These are phyloP conservation scores for Petrolisthes manimaculis DNA, from an alignment of 2,888 invertebrate genomes.

Conservation along the genomic window DNA sequence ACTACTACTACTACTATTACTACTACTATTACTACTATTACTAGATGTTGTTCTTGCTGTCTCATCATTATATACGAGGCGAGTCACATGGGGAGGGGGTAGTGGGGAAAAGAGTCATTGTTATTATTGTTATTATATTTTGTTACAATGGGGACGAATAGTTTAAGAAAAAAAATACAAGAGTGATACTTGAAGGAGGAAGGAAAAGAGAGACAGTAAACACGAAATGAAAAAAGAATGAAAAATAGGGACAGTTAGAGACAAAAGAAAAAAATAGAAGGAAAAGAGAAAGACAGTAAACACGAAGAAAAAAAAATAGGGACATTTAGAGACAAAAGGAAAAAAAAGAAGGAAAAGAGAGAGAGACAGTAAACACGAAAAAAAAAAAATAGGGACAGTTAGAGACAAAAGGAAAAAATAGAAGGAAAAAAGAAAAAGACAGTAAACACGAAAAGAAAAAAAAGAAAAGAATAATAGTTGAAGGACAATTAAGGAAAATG, in stretches of 20 bases:
- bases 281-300: too few relatives aligned
- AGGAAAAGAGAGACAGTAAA: not conserved
- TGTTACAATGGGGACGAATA: too few relatives aligned
- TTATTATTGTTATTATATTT: too few relatives aligned
- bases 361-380: not conserved
- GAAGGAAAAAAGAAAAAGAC: not conserved
- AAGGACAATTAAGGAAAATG: too few relatives aligned
- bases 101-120: too few relatives aligned
- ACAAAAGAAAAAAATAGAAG: too few relatives aligned
- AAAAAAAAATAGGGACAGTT: not conserved
- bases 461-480: not conserved
- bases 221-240: not conserved
- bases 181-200: not conserved
- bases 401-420: not conserved
- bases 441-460: not conserved
- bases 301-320: too few relatives aligned
- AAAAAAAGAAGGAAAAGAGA: not conserved
- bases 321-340: too few relatives aligned
- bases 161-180: not conserved
- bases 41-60: not conserved
- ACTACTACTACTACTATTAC: conserved; percentile 2
- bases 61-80: too few relatives aligned
- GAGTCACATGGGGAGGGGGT: too few relatives aligned
- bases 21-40: conserved; percentile 3
- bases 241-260: not conserved